These are phyloP conservation scores for Procapra przewalskii DNA, from an alignment of 2,113 vertebrate genomes.

Conservation along the genomic window DNA sequence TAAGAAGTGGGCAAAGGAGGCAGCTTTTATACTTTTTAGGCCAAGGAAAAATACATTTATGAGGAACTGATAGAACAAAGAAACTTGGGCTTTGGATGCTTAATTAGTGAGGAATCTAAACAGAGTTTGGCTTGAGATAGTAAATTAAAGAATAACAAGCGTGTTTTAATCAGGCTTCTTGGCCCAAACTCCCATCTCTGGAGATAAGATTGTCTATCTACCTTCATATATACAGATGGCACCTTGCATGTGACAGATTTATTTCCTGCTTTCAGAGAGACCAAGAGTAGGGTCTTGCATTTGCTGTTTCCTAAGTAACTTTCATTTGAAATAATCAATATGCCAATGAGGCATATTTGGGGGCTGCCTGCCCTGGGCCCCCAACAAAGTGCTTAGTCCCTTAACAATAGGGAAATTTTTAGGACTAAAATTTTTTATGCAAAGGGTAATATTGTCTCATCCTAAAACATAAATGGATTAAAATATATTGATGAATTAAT, in stretches of 20 bases:
- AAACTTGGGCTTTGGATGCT: neutral
- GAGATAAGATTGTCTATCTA: neutral
- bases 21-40: neutral
- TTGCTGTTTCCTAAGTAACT: neutral
- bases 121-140: neutral
- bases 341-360: neutral
- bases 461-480: neutral
- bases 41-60: neutral
- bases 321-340: neutral
- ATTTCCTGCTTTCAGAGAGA: neutral
- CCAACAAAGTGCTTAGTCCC: neutral
- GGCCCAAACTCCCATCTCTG: neutral
- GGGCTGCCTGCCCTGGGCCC: neutral
- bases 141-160: neutral
- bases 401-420: neutral
- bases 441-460: neutral
- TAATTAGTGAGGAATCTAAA: neutral
- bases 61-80: neutral
- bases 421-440: neutral
- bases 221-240: neutral
- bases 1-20: neutral
- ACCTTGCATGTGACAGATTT: neutral
- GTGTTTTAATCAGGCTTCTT: neutral
- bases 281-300: neutral
- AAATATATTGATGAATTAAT: neutral